phyloP scores from a whole-genome alignment of 1,140 invertebrate genomes.

The Cydia fagiglandana region DNA sequence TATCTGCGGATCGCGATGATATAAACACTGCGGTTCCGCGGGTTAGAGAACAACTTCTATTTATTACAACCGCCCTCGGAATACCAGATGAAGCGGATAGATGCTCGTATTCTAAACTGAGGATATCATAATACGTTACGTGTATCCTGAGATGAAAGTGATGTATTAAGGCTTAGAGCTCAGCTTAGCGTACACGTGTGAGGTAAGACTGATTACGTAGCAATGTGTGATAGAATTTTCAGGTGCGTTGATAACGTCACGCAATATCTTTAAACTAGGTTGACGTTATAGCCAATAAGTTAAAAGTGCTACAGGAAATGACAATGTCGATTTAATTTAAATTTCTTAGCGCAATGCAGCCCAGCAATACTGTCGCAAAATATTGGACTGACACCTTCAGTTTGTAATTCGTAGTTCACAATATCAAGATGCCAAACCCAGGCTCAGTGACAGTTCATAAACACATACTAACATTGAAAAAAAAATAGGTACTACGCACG shows the following conservation, averaged over 20 bases:
- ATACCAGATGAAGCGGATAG: conserved; percentile 28
- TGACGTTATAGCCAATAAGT: too few relatives aligned
- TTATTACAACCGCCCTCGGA: conserved; percentile 18
- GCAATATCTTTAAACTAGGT: too few relatives aligned
- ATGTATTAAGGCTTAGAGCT: conserved; percentile 1
- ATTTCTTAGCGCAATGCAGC: too few relatives aligned
- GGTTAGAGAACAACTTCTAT: conserved; percentile 11
- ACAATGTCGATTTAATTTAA: too few relatives aligned
- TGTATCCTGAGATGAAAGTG: conserved; percentile 3
- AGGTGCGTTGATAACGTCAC: not conserved
- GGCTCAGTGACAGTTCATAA: not conserved
- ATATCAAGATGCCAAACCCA: not conserved
- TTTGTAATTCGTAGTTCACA: not conserved
- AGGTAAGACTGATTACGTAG: not conserved
- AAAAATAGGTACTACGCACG: too few relatives aligned
- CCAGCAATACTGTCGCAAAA: too few relatives aligned
- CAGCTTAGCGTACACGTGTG: not conserved
- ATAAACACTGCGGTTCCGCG: conserved; percentile 15
- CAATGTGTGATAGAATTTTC: not conserved
- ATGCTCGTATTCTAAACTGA: conserved; percentile 27
- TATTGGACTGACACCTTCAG: too few relatives aligned
- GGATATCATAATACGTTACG: conserved; percentile 5
- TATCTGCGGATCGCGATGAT: conserved; percentile 18
- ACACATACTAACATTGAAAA: not conserved
- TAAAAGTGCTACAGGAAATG: too few relatives aligned